Percentiles rank a stretch among this genome's conserved stretches.
Conservation (phyloP, 2,113 vertebrate species). For the Podarcis muralis region DNA sequence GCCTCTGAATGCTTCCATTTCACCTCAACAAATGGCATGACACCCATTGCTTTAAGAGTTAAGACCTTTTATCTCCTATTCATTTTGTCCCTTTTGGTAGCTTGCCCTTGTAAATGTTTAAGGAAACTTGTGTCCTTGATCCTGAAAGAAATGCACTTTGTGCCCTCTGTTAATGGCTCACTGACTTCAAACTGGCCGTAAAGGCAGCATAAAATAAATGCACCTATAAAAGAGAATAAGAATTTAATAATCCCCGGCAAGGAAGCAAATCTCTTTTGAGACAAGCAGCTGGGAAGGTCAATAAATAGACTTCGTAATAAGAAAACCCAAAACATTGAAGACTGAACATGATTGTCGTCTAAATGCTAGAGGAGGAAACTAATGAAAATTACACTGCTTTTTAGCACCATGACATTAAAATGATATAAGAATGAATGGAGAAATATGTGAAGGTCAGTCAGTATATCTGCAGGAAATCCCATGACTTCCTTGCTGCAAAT, state of each 20-base stretch:
- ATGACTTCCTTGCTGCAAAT: not conserved
- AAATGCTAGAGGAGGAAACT: not conserved
- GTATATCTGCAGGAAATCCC: not conserved
- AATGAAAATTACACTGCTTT: not conserved
- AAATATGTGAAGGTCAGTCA: not conserved
- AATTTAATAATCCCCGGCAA: constrained; percentile 9
- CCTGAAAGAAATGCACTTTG: not conserved
- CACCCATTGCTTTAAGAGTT: not conserved
- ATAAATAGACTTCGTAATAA: constrained; percentile 32
- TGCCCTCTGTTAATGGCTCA: not conserved
- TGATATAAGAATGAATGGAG: not conserved
- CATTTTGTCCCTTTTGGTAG: not conserved
- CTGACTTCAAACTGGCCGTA: constrained; percentile 8
- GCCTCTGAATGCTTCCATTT: not conserved
- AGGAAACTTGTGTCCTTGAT: not conserved
- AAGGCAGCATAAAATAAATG: constrained; percentile 23
- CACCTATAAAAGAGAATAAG: constrained; percentile 20
- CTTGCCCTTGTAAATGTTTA: not conserved
- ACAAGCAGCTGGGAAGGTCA: constrained; percentile 8
- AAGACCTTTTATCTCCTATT: not conserved
- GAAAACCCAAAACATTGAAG: not conserved
- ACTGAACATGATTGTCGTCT: not conserved
- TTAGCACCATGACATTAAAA: not conserved
- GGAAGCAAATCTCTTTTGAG: constrained; percentile 8
- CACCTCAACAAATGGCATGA: not conserved